phyloP scores from a whole-genome alignment of 2,113 vertebrate species.

The Sporophila hypoxantha region DNA sequence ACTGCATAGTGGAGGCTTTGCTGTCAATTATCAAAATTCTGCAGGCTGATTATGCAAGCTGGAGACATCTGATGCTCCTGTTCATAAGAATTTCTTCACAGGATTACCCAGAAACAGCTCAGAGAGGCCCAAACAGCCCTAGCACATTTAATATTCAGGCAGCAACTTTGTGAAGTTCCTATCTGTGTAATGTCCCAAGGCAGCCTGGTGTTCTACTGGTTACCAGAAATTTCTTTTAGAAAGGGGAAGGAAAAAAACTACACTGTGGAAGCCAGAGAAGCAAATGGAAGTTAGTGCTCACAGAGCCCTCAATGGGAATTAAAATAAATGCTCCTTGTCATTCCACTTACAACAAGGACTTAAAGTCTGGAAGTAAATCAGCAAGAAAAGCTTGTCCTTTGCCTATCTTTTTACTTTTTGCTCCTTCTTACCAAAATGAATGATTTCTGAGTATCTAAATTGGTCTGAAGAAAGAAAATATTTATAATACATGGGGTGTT shows the following conservation, averaged over 20 bases:
- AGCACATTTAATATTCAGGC: not conserved
- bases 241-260: not conserved
- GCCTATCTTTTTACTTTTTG: not conserved
- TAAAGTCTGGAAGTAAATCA: not conserved
- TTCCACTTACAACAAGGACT: not conserved
- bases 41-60: not conserved
- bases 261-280: not conserved
- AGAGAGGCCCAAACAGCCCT: not conserved
- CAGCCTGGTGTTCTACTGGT: not conserved
- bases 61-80: not conserved
- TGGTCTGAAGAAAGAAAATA: not conserved
- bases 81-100: not conserved
- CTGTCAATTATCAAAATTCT: not conserved
- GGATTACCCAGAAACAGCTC: not conserved
- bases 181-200: not conserved
- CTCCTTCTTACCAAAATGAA: not conserved
- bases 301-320: not conserved
- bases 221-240: constrained; percentile 17
- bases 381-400: not conserved
- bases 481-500: not conserved
- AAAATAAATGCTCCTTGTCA: constrained; percentile 1
- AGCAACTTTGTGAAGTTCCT: not conserved
- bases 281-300: not conserved
- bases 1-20: not conserved
- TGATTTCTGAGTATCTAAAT: not conserved